phyloP scores from a whole-genome alignment of 2,888 invertebrate species.

The Callyntrura guangdongensis region DNA sequence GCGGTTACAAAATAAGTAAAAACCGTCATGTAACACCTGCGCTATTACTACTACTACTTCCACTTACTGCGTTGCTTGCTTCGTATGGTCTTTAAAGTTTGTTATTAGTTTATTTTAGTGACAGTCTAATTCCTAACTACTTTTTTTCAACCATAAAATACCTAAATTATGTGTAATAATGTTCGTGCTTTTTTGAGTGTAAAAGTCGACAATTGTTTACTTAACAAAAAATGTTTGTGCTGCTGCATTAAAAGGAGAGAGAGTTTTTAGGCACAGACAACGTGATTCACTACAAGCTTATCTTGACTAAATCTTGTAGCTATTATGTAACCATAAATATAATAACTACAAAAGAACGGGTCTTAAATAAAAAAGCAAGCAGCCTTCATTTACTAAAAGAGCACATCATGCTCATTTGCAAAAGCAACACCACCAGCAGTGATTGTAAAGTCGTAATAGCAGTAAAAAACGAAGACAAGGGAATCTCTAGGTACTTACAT shows the following conservation, averaged over 20 bases:
- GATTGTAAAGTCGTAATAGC: not conserved
- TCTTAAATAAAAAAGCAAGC: constrained; percentile 44
- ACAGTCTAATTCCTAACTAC: constrained; percentile 48
- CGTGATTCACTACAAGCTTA: not conserved
- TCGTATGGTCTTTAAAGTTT: constrained; percentile 2
- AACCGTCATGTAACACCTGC: constrained; percentile 39
- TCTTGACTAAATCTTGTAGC: constrained; percentile 42
- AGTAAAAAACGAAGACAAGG: constrained; percentile 18
- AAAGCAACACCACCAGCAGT: not conserved
- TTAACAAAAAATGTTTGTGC: not conserved
- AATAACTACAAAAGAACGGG: not conserved
- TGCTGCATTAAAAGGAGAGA: not conserved
- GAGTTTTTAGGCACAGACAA: not conserved
- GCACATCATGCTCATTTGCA: not conserved
- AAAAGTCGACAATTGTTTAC: constrained; percentile 11
- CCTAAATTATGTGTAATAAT: not conserved
- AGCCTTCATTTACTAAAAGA: constrained; percentile 16
- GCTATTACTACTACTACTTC: not conserved
- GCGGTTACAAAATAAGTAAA: not conserved
- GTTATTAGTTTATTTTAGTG: constrained; percentile 46
- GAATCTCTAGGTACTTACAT: not conserved
- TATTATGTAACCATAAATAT: constrained; percentile 47
- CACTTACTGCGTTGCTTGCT: not conserved
- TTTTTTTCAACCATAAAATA: constrained; percentile 21
- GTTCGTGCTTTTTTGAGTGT: not conserved